Conservation (phyloP, 2,888 invertebrate species). For the Clepsis dumicolana region DNA sequence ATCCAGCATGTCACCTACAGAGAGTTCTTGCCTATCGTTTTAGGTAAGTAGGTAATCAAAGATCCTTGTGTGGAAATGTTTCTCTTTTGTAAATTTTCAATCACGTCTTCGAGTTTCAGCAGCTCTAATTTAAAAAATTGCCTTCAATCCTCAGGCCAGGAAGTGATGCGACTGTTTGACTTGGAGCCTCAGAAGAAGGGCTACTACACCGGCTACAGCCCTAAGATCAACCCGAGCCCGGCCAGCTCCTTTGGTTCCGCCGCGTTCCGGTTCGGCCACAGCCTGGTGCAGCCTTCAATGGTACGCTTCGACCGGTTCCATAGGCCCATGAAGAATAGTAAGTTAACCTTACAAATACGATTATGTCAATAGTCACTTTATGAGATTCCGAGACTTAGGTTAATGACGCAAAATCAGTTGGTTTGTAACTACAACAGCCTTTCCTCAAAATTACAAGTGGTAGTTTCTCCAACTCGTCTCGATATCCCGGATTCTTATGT, state of each 20-base stretch:
- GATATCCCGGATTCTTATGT: too few relatives aligned
- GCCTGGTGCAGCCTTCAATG: conserved; percentile 92
- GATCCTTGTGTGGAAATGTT: neutral
- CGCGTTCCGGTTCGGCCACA: conserved; percentile 95
- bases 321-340: conserved; percentile 90
- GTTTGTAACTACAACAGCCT: too few relatives aligned
- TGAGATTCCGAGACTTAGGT: too few relatives aligned
- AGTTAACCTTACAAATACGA: conserved; percentile 60
- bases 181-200: conserved; percentile 89
- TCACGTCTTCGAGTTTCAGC: neutral
- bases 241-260: conserved; percentile 93
- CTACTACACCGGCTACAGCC: conserved; percentile 90
- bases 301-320: conserved; percentile 90
- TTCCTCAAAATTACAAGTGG: too few relatives aligned
- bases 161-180: conserved; percentile 91
- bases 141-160: conserved; percentile 81
- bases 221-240: conserved; percentile 89
- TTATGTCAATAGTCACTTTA: too few relatives aligned
- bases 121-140: neutral
- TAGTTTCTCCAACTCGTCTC: too few relatives aligned
- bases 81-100: neutral
- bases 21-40: conserved; percentile 93
- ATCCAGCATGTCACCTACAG: conserved; percentile 94
- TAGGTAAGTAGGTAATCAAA: conserved; percentile 87
- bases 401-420: too few relatives aligned